Base-by-base conservation (phyloP, 2,797 vertebrate genomes). In the Cyclura pinguis region DNA sequence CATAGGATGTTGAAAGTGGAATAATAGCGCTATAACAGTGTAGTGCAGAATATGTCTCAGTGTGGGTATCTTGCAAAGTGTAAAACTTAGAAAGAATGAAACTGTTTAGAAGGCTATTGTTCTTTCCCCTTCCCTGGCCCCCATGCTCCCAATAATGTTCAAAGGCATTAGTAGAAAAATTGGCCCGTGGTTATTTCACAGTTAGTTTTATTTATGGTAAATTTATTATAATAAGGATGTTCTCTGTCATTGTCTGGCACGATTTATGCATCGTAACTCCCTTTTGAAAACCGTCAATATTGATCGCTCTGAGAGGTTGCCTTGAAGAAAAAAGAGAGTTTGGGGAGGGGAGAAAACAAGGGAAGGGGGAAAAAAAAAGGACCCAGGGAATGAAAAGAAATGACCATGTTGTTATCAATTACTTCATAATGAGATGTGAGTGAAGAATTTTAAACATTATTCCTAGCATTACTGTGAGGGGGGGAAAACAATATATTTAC, bases 201-300 rank as follows among this genome's bases (percentile, higher is more conserved):
- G 88, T 85, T 55, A 89, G 85, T 93, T 96, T 96, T 96, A 94
- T 95, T 95, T 95, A 95, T 95, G 92, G 93, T 93, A 95, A 95
- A 96, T 97, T 95, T 96, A 96, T 96, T 96, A 95, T 95, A 96
- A 97, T 95, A 96, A 96, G 96, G 91, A 94, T 96, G 95, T 95
- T 96, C 95, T 91, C 94, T 95, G 93, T 96, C 95, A 95, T 95
- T 96, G 94, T 96, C 94, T 96, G 94, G 96, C 84, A 93, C 95
- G 92, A 96, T 96, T 96, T 96, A 96, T 97, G 96, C 95, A 95
- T 96, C 94, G 91, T 91, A 94, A 94, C 92, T 93, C 91, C 94
- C 93, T 95, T 96, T 89, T 91, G 95, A 95, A 89, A 96, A 95
- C 88, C 93, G 95, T 93, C 93, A 94, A 95, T 96, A 96, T 95